Evolutionary conservation across 2,888 invertebrate species (phyloP).

Genomic region (Alloplasta piceator): DNA sequence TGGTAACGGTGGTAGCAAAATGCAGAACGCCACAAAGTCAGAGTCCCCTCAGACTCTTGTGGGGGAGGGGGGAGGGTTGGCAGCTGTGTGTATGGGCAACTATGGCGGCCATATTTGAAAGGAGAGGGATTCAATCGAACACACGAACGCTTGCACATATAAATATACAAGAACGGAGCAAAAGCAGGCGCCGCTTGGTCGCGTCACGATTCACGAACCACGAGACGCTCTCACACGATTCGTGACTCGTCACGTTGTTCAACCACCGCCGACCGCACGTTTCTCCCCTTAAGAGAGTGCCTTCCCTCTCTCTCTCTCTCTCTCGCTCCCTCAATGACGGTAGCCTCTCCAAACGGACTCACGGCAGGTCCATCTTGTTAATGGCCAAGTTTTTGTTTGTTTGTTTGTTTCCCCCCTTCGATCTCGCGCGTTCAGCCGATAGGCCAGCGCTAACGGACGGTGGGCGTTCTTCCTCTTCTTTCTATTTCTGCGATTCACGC

Average conservation of each 20-base stretch:
- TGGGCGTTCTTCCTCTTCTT: constrained; percentile 65
- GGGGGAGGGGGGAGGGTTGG: constrained; percentile 15
- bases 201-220: constrained; percentile 62
- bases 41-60: constrained; percentile 26
- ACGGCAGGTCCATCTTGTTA: constrained; percentile 68
- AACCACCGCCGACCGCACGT: constrained; percentile 42
- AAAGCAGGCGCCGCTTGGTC: constrained; percentile 65
- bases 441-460: constrained; percentile 58
- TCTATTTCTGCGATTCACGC: constrained; percentile 63
- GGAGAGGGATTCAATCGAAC: constrained; percentile 60
- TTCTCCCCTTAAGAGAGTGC: constrained; percentile 13
- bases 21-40: constrained; percentile 38
- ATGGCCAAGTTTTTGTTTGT: constrained; percentile 57
- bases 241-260: constrained; percentile 62
- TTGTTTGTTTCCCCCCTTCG: constrained; percentile 29
- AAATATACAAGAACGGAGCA: constrained; percentile 47
- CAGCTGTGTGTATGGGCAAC: background rate
- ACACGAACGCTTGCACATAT: constrained; percentile 2
- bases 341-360: constrained; percentile 23
- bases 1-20: constrained; percentile 50
- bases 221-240: constrained; percentile 53
- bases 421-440: constrained; percentile 46
- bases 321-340: constrained; percentile 49
- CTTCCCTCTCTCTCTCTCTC: constrained; percentile 46
- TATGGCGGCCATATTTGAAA: constrained; percentile 58